Base-by-base conservation (phyloP, 2,113 vertebrate genomes). In the Malurus alboscapulatus region DNA sequence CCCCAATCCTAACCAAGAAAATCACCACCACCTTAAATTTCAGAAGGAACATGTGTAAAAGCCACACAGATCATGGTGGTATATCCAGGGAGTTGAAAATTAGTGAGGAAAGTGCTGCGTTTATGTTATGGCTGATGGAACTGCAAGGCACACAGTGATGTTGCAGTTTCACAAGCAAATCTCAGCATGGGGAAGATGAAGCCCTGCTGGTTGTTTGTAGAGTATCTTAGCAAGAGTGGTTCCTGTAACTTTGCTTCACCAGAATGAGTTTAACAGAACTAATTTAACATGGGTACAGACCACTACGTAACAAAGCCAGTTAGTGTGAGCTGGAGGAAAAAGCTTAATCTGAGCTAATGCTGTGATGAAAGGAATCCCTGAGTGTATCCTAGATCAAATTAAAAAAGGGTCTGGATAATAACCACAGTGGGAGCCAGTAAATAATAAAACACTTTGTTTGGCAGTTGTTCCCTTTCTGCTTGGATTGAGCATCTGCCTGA, bases 311-410 rank as follows among this genome's bases (percentile, higher is more conserved):
- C 34, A 59, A 55, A 87, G 48, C 22, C 69, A 29, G 10, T 62
- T 74, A 36, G 42, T 77, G 25, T 58, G 68, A 92, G 38, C 68
- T 89, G 69, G 66, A 84, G 40, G 38, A 54, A 73, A 75, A 93
- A 34, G 25, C 32, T 92, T 84, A 57, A 72, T 61, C 45, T 76
- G 79, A 76, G 19, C 21, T 93, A 77, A 85, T 92, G 36, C 54
- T 69, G n/a, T 57, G 67, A 48, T 80, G 72, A 83, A 88, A 24
- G 5, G 55, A 67, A 79, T 92, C 40, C 57, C 29, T 67, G 20
- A 90, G 53, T 77, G 30, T 67, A 14, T 81, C 32, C 38, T 89
- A 50, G 61, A 73, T 79, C 26, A 83, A 83, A 90, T 85, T 92
- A 62, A 68, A 79, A 61, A 48, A 51, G 27, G 6, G 8, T 50